Conservation (phyloP, 2,113 vertebrate species). For the mouse (Mus musculus) region GRCm39 chr1:55044001-55044500, state of each 20-base stretch:
- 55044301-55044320: not conserved
- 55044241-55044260: not conserved
- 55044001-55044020: not conserved
- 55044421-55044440: not conserved
- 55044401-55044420: not conserved
- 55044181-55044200: no score
- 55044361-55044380: not conserved
- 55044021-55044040: constrained; percentile 2
- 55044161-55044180: not conserved
- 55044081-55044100: not conserved
- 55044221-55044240: not conserved
- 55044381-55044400: not conserved
- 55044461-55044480: not conserved
- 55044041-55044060: constrained; percentile 20
- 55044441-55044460: not conserved
- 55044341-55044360: not conserved
- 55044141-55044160: not conserved
- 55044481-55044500: not conserved
- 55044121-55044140: not conserved
- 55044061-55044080: not conserved
- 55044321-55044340: not conserved
- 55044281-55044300: not conserved
- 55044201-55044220: not conserved
- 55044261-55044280: not conserved
- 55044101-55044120: not conserved